Base-by-base conservation (phyloP, 2,888 invertebrate genomes). In the Nomada fabriciana region DNA sequence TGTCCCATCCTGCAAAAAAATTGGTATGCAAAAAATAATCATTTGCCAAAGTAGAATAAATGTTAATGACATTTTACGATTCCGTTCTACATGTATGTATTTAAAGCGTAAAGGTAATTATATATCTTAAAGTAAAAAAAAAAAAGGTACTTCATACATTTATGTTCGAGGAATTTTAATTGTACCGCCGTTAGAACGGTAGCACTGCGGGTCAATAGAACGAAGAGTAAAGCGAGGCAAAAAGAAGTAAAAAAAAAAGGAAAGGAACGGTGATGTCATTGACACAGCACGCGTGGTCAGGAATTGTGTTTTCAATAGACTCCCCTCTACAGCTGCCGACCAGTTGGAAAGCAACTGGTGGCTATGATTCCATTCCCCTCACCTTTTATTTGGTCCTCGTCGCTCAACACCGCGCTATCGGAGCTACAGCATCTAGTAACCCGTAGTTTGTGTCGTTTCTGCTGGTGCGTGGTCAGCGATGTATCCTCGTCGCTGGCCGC, bases 391-490 rank as follows among this genome's bases (percentile, higher is more conserved):
- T 93, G 92, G 76, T 95, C 95, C 64, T 95, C 95, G 81, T 95
- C 95, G 86, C 95, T 95, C 67, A 94, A 94, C 42, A 94, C 94
- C 2, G 95, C 95, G 52, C 95, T 95, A 90, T 95, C 95, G 2
- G 94, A 94, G 89, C 95, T 95, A 71, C 94, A 94, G 89, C 95
- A 94, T 85, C 94, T 92, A 65, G 93, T 92, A 67, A 94, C 94
- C 65, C 87, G 89, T 60, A 89, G 84, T 77, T 92, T 93, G 55
- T 89, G 87, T 63, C 83, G 84, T 65, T 80, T 88, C 29, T 72
- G 87, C 50, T 90, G 89, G 61, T 82, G 82, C 20, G 61, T 57
- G 59, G 77, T 78, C n/a, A 67, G 70, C 13, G 87, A 72, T 10
- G 87, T 82, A 55, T 93, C 93, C 43, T 95, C 95, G 86, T 95